Base-by-base conservation (phyloP, 2,888 invertebrate genomes). In the Rhodophaea formosa region DNA sequence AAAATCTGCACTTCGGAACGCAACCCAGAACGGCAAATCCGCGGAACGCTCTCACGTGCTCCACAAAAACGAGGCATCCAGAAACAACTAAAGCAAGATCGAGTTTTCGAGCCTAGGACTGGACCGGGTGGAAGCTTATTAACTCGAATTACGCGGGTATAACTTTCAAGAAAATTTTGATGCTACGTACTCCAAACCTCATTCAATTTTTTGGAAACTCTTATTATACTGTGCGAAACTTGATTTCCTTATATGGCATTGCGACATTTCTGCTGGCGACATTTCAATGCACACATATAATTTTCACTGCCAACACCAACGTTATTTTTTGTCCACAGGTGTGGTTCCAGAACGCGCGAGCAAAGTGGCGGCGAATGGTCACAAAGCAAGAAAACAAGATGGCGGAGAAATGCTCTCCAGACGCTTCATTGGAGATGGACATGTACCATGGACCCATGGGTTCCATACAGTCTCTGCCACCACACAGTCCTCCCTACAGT, bases 301-400 rank as follows among this genome's bases (percentile, higher is more conserved):
- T 79, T 71, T 70, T 70, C 65, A 60, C 68, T 65, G 69, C 75
- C 74, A 69, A 74, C 66, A 75, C 67, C 66, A 76, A 80, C 62
- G 35, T 67, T 58, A 29, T 68, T 82, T 80, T 80, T 86, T 92
- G 88, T 86, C 91, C 92, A 44, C 94, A 97, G 97, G 97, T 97
- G 58, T 97, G 97, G 97, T 98, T 98, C 90, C 97, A 98, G 90
- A 98, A 98, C 82, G 97, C 97, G 30, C 93, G 98, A 43, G 98
- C 98, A 68, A 98, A 98, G 92, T 97, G 97, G 95, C 94, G 98
- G 74, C 94, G 98, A 67, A 96, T 96, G 94, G 95, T 96, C 85
- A 92, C 95, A 71, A 95, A 96, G 78, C 95, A 96, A 77, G 96
- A 96, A 79, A 95, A 94, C 82, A 95, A 95, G 75, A 86, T 91